Evolutionary conservation across 2,797 vertebrate genomes (phyloP).

Genomic region (Eulemur albifrons): DNA sequence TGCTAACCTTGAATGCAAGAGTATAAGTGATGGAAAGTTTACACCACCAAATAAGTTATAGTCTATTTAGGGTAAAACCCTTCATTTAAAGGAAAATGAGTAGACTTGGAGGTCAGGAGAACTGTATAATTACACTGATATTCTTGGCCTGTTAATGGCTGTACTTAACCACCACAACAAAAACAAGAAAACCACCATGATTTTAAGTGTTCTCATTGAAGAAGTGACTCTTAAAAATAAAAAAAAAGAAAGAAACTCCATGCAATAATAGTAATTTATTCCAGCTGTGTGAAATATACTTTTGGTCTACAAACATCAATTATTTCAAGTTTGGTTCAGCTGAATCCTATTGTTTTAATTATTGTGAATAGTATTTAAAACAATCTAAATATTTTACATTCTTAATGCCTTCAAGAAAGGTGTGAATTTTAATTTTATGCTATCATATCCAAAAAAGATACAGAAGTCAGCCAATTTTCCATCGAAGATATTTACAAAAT

Average conservation of each 20-base stretch:
- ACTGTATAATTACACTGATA: background rate
- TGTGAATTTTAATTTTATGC: conserved; percentile 43
- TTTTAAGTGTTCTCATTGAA: background rate
- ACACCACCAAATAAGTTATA: background rate
- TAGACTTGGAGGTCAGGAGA: background rate
- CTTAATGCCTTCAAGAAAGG: background rate
- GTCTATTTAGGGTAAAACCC: background rate
- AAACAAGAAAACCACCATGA: background rate
- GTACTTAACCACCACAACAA: background rate
- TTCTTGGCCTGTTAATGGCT: background rate
- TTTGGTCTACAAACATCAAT: background rate
- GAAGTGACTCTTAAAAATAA: background rate
- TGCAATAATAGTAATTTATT: background rate
- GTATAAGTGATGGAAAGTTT: conserved; percentile 31
- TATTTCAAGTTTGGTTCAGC: background rate
- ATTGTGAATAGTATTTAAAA: conserved; percentile 11
- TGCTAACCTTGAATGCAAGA: conserved; percentile 57
- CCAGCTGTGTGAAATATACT: background rate
- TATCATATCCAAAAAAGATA: background rate
- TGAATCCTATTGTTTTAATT: conserved; percentile 6
- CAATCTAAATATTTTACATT: conserved; percentile 16
- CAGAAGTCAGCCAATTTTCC: background rate
- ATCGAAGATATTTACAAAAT: background rate
- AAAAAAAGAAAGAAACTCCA: background rate
- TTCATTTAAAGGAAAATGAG: conserved; percentile 29